These are phyloP conservation scores for Archocentrus centrarchus DNA, from an alignment of 2,113 vertebrate species.

Conservation along the genomic window DNA sequence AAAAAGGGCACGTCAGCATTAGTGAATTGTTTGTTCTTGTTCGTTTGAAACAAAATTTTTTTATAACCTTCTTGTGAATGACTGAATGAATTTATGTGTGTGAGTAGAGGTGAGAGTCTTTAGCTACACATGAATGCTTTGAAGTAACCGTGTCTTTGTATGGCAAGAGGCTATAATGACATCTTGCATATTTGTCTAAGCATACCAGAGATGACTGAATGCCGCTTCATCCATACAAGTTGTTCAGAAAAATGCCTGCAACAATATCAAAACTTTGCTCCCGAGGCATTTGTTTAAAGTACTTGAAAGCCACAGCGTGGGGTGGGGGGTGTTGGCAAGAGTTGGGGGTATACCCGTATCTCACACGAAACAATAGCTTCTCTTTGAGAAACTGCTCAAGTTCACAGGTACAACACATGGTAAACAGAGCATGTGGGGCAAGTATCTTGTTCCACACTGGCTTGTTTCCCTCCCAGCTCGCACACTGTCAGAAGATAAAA, in stretches of 20 bases:
- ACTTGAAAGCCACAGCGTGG: conserved; percentile 5
- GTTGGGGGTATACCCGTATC: conserved; percentile 12
- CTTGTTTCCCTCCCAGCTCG: conserved; percentile 56
- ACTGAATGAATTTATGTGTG: not conserved
- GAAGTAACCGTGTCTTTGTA: conserved; percentile 52
- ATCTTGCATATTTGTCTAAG: conserved; percentile 49
- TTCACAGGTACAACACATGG: conserved; percentile 71
- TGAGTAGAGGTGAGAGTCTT: conserved; percentile 2
- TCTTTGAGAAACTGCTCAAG: conserved; percentile 56
- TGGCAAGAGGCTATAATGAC: conserved; percentile 44
- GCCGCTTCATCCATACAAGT: conserved; percentile 7
- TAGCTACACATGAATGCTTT: conserved; percentile 46
- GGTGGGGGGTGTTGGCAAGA: conserved; percentile 19
- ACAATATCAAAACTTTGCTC: conserved; percentile 58
- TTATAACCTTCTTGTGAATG: not conserved
- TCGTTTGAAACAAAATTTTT: not conserved
- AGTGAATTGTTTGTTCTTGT: not conserved
- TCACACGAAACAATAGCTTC: conserved; percentile 62
- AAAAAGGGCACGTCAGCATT: not conserved
- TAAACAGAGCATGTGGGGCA: conserved; percentile 62
- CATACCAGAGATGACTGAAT: conserved; percentile 59
- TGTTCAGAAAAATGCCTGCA: conserved; percentile 53
- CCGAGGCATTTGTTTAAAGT: conserved; percentile 55
- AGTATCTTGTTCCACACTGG: conserved; percentile 67
- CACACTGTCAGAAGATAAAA: conserved; percentile 76